Evolutionary conservation across 2,113 vertebrate genomes (phyloP).

Genomic region (Petrocephalus zakoni): DNA sequence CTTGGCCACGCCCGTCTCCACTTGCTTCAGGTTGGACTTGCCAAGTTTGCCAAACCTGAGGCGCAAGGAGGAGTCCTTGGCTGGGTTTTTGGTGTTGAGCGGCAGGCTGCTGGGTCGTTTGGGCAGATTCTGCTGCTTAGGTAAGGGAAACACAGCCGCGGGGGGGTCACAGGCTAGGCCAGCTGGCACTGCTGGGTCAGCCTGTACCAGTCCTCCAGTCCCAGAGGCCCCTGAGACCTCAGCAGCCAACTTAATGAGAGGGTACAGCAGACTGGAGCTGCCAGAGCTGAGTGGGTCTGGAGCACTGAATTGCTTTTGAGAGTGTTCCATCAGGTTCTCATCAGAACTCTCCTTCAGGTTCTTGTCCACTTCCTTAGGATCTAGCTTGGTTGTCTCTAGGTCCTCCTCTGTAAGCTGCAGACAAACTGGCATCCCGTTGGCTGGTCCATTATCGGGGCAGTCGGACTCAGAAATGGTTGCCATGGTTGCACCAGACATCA

Average conservation of each 20-base stretch:
- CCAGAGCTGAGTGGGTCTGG: constrained; percentile 89
- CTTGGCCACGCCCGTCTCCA: constrained; percentile 91
- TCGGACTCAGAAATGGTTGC: constrained; percentile 84
- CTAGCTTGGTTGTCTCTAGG: constrained; percentile 93
- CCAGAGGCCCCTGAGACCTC: constrained; percentile 69
- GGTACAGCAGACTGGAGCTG: constrained; percentile 89
- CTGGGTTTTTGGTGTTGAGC: constrained; percentile 81
- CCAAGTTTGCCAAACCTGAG: constrained; percentile 88
- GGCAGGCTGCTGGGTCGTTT: constrained; percentile 93
- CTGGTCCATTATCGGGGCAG: constrained; percentile 65
- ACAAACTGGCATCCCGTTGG: constrained; percentile 74
- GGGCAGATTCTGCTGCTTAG: constrained; percentile 97
- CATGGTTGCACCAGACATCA: constrained; percentile 85
- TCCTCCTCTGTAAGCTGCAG: constrained; percentile 96
- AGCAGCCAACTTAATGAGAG: constrained; percentile 91
- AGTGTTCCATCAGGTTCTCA: constrained; percentile 98
- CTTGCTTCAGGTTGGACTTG: constrained; percentile 98
- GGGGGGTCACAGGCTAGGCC: constrained; percentile 60
- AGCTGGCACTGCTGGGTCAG: constrained; percentile 57
- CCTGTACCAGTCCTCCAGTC: constrained; percentile 51
- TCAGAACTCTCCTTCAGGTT: constrained; percentile 98
- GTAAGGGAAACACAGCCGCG: constrained; percentile 83
- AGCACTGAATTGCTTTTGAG: constrained; percentile 94
- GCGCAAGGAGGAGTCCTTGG: constrained; percentile 70
- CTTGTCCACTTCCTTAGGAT: constrained; percentile 97